Evolutionary conservation across 2,888 invertebrate species (phyloP), one percentile per base, ranked within the genome.

Genomic region (Toxonevra muliebris): DNA sequence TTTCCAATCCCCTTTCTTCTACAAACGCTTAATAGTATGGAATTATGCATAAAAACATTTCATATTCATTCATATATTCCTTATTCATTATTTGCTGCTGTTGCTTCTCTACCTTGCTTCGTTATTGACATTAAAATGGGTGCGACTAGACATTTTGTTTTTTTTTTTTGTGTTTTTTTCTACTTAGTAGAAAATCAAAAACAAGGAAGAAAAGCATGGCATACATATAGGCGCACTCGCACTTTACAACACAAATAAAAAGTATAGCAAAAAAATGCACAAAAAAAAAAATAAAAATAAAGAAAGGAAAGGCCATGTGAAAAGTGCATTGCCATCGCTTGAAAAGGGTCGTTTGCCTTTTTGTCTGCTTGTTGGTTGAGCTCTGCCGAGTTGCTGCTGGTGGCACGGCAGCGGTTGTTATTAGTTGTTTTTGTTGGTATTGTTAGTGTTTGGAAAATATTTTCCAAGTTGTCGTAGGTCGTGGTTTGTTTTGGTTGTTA

Each of bases 341-440:
- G 75, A 79, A 77, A 78, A 78, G 75, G 80, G 79, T 80, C 80
- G 76, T 80, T 80, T 76, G 79, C 80, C 80, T 79, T 79, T 80
- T 76, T 77, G 79, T 80, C 80, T 80, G 79, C 66, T 15, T 62
- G 62, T 43, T 62, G 50, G 15, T 41, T 62, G 59, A 40, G 42
- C 40, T 5, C 20, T 42, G 57, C 40, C 10, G 10, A n/a, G 9
- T 19, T 17, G 43, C 52, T 54, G 30, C 52, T n/a, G 40, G 40
- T 54, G 55, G 40, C 12, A n/a, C n/a, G 65, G 41, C 54, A 45
- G 41, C 59, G 63, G 20, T 65, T 68, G 41, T 53, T 52, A 48
- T 63, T 64, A 61, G 30, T 48, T 54, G 54, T 12, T 41, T n/a
- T 50, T 61, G 61, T 41, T 60, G 20, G 58, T 61, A 41, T 54